Evolutionary conservation across 2,888 invertebrate species (phyloP).

Genomic region (Morpho helenor): DNA sequence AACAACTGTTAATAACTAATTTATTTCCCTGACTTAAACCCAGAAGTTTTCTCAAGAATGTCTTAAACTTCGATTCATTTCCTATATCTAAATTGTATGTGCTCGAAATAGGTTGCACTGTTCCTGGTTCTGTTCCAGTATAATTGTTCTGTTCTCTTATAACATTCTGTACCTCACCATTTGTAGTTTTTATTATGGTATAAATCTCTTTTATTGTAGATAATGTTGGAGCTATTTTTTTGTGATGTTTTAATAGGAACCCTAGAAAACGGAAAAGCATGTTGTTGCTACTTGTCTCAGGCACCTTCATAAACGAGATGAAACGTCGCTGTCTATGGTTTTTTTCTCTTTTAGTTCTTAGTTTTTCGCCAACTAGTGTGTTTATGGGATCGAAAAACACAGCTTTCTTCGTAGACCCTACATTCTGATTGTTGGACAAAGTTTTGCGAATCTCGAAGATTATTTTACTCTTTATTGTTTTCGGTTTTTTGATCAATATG

Average conservation of each 20-base stretch:
- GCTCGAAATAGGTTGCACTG: slow-evolving; percentile 35
- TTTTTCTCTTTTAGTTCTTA: not conserved
- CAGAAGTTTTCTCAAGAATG: slow-evolving; percentile 49
- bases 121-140: slow-evolving; percentile 39
- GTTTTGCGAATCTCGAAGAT: too few relatives aligned
- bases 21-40: slow-evolving; percentile 46
- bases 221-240: slow-evolving; percentile 47
- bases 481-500: too few relatives aligned
- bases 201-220: slow-evolving; percentile 57
- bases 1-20: slow-evolving; percentile 38
- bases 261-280: slow-evolving; percentile 47
- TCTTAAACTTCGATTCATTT: slow-evolving; percentile 37
- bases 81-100: slow-evolving; percentile 50
- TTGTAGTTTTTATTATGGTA: slow-evolving; percentile 51
- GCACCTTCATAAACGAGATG: slow-evolving; percentile 36
- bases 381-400: too few relatives aligned
- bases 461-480: too few relatives aligned
- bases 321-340: slow-evolving; percentile 46
- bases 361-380: not conserved
- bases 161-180: slow-evolving; percentile 50
- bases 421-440: too few relatives aligned
- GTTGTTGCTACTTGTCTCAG: slow-evolving; percentile 38
- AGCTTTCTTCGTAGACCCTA: too few relatives aligned
- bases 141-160: slow-evolving; percentile 53
- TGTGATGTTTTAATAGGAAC: slow-evolving; percentile 47